A percentile compares a stretch with the other conserved stretches of the same genome.
Conservation (phyloP, 2,888 invertebrate species). For the Drosophila fungiperda region DNA sequence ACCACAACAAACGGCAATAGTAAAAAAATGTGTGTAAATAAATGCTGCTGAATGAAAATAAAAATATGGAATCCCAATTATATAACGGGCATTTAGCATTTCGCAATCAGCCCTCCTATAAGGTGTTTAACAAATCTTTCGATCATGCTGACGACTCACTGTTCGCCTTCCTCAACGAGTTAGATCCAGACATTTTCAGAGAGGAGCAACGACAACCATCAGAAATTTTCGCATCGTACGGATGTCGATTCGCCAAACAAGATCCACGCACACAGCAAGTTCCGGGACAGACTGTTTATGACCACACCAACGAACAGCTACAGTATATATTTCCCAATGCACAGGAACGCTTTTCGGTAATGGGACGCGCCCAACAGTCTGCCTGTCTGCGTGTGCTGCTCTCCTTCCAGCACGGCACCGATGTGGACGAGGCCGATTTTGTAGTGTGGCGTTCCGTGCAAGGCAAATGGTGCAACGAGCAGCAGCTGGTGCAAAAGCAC, state of each 20-base stretch:
- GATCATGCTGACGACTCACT: slow-evolving; percentile 69
- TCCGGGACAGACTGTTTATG: slow-evolving; percentile 39
- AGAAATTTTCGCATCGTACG: slow-evolving; percentile 37
- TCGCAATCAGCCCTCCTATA: slow-evolving; percentile 72
- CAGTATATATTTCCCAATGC: slow-evolving; percentile 58
- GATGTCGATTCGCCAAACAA: slow-evolving; percentile 2
- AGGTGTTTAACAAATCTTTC: slow-evolving; percentile 76
- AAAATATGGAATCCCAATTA: slow-evolving; percentile 28
- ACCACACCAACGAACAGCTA: slow-evolving; percentile 52
- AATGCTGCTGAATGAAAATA: neutral
- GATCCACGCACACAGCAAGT: slow-evolving; percentile 77
- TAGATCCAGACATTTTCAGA: slow-evolving; percentile 56
- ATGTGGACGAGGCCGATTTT: slow-evolving; percentile 58
- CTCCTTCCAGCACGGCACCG: slow-evolving; percentile 45
- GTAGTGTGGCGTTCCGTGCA: slow-evolving; percentile 53
- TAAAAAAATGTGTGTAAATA: neutral
- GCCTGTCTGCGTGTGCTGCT: slow-evolving; percentile 69
- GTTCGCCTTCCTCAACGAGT: slow-evolving; percentile 70
- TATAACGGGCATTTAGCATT: slow-evolving; percentile 52
- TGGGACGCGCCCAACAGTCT: slow-evolving; percentile 66
- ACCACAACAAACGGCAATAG: slow-evolving; percentile 7
- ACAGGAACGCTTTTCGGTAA: slow-evolving; percentile 43
- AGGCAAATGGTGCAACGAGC: slow-evolving; percentile 59
- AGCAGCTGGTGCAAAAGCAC: slow-evolving; percentile 60
- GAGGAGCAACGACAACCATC: slow-evolving; percentile 37